Evolutionary conservation across 92 coral and sea anemone genomes (phyloP).

Genomic region (Plumapathes pennacea): DNA sequence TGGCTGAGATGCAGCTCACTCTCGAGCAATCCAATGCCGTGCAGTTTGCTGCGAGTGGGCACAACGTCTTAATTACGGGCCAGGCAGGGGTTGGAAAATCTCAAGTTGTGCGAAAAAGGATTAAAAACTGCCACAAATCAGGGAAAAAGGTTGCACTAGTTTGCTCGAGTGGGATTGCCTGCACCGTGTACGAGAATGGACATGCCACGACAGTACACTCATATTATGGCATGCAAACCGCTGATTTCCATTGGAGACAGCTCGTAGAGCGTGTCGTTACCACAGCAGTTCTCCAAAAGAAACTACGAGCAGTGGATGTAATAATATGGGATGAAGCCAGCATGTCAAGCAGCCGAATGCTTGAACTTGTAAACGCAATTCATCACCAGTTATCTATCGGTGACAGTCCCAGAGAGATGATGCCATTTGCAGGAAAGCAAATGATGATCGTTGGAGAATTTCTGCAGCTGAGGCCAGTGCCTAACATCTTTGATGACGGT

Average conservation of each 20-base stretch:
- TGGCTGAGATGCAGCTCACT: neutral
- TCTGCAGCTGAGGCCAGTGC: slow-evolving; percentile 12
- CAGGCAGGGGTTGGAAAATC: slow-evolving; percentile 55
- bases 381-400: slow-evolving; percentile 18
- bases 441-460: slow-evolving; percentile 41
- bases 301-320: slow-evolving; percentile 13
- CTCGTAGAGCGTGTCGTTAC: neutral
- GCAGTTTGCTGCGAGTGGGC: slow-evolving; percentile 29
- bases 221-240: slow-evolving; percentile 31
- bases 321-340: slow-evolving; percentile 49
- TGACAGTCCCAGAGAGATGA: neutral
- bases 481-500: neutral
- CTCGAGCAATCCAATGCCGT: neutral
- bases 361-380: slow-evolving; percentile 24
- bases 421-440: slow-evolving; percentile 45
- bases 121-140: neutral
- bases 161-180: slow-evolving; percentile 53
- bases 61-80: slow-evolving; percentile 34
- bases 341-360: slow-evolving; percentile 35
- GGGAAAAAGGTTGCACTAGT: slow-evolving; percentile 34
- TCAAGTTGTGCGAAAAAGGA: slow-evolving; percentile 23
- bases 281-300: slow-evolving; percentile 5
- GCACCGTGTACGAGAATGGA: slow-evolving; percentile 31
- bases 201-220: slow-evolving; percentile 50
- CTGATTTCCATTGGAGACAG: slow-evolving; percentile 34